Percentiles rank a stretch among this genome's conserved stretches.
phyloP scores from a whole-genome alignment of 53 echinoderm and acorn worm genomes.

The Paracentrotus lividus region DNA sequence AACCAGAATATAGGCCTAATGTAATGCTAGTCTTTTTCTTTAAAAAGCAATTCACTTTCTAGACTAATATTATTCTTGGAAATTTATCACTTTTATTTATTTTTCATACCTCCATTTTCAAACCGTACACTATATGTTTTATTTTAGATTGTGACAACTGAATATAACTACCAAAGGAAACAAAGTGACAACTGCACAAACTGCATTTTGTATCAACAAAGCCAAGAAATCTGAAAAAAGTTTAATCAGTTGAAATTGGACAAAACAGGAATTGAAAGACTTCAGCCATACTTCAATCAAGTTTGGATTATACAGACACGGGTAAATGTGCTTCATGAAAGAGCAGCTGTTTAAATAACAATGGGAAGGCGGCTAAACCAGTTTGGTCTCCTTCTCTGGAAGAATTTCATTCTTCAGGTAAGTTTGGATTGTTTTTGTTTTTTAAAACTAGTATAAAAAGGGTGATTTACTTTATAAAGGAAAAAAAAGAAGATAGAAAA shows the following conservation, averaged over 20 bases:
- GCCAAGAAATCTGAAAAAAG: background rate
- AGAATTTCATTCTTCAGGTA: constrained; percentile 96
- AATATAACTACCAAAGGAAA: background rate
- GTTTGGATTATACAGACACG: background rate
- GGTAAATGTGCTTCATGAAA: background rate
- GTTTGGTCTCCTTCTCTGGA: constrained; percentile 91
- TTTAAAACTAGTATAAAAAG: no score
- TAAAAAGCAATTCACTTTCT: no score
- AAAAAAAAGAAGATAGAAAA: no score
- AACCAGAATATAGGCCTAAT: no score
- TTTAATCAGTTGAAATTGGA: background rate
- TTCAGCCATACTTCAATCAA: background rate
- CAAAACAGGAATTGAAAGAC: background rate
- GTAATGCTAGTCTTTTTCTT: no score
- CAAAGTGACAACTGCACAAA: background rate
- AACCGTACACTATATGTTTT: no score
- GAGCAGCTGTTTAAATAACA: background rate
- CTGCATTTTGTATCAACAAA: background rate
- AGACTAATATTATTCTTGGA: no score
- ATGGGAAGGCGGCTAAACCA: constrained; percentile 72
- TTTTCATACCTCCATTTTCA: no score
- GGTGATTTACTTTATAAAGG: no score
- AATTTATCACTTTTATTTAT: no score
- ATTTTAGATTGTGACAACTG: background rate
- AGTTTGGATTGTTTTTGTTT: no score